These are phyloP conservation scores for Tipula unca DNA, from an alignment of 2,888 invertebrate genomes.

Conservation along the genomic window DNA sequence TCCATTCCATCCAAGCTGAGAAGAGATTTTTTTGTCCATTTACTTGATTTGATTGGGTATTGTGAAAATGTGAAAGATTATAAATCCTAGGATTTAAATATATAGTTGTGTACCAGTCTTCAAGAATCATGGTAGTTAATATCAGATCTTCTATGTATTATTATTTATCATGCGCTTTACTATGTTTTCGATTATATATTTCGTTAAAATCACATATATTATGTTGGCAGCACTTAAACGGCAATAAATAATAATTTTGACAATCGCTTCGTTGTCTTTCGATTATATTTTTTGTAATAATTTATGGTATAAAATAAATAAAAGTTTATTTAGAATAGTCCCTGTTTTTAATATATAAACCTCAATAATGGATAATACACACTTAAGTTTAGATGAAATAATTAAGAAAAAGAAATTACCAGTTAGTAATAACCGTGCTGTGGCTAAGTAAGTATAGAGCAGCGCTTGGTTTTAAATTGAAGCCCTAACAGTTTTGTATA, in stretches of 20 bases:
- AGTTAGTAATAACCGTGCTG: conserved; percentile 21
- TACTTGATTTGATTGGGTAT: too few relatives aligned
- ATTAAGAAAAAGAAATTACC: conserved; percentile 32
- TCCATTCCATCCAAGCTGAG: too few relatives aligned
- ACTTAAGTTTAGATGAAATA: conserved; percentile 35
- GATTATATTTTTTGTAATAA: background rate
- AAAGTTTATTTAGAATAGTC: background rate
- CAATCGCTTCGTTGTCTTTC: background rate
- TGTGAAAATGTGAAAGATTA: too few relatives aligned
- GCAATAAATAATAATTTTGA: background rate
- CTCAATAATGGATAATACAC: conserved; percentile 28
- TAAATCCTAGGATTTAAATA: too few relatives aligned
- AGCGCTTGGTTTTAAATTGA: background rate
- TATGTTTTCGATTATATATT: background rate
- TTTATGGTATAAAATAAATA: background rate
- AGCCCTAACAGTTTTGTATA: too few relatives aligned
- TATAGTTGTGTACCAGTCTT: too few relatives aligned
- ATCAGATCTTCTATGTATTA: too few relatives aligned
- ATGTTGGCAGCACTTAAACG: background rate
- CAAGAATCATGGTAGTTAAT: too few relatives aligned
- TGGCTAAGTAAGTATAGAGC: background rate
- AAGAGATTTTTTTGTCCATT: too few relatives aligned
- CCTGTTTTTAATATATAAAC: background rate
- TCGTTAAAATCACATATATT: background rate
- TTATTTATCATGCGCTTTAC: too few relatives aligned